Evolutionary conservation across 1,140 invertebrate species (phyloP), one percentile per base, ranked within the genome.

Genomic region (Physella acuta): DNA sequence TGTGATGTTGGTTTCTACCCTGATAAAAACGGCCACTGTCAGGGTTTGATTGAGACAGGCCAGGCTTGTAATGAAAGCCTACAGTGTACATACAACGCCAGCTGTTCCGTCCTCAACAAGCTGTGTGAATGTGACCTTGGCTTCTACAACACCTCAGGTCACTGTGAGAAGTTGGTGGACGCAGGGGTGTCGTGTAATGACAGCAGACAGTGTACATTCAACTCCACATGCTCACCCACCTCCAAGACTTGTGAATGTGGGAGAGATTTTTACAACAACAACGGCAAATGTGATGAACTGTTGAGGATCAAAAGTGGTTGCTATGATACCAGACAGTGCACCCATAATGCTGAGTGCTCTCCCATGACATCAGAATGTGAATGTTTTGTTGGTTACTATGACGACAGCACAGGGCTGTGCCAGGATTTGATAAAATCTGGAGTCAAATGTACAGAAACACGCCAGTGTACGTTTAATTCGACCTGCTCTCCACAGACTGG

Each of bases 401-500:
- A 53, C 37, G 51, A 67, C n/a, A 62, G 67, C 5, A 36, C 39
- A 1, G 56, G 56, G 16, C 58, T 44, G 39, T 71, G 70, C 52
- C 28, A 65, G 14, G 56, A 55, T 14, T 51, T 67, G 39, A 39
- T 68, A 2, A 37, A 62, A 3, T 39, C 64, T 24, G 70, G 51
- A 5, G 53, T 34, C 20, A 2, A 3, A 3, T 71, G 70, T 37
- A 20, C 52, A 2, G 63, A 49, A 28, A 58, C 65, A 17, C 53
- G 58, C n/a, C 63, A 71, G 36, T 71, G 70, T 58, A 71, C 70
- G 2, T 68, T 53, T 51, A 66, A 71, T 51, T 63, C 70, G 20
- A 49, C 49, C 11, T 71, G 70, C 64, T 65, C 60, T 20, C 4
- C 31, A 26, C 51, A 36, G 0, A 26, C 58, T 5, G 37, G 31